Conservation (phyloP, 2,113 vertebrate species). For the Leiothrix lutea region DNA sequence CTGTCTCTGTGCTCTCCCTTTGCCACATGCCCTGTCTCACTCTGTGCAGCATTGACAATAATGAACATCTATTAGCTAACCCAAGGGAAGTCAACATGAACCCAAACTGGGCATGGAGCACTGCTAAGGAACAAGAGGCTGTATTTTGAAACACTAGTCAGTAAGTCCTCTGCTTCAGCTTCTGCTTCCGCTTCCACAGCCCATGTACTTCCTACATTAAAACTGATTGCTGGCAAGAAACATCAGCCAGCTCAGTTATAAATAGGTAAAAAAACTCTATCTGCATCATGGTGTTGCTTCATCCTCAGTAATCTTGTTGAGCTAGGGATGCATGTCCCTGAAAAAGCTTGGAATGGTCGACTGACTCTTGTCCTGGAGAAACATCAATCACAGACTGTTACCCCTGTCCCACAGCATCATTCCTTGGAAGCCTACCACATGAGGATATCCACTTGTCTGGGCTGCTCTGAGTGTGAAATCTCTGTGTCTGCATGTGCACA, state of each 20-base stretch:
- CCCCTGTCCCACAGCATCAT: neutral
- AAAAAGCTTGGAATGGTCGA: neutral
- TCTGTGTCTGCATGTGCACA: neutral
- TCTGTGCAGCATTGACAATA: neutral
- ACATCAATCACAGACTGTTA: neutral
- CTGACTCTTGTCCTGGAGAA: neutral
- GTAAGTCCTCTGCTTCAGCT: neutral
- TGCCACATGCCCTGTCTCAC: accelerated
- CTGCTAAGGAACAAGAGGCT: neutral
- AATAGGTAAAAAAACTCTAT: neutral
- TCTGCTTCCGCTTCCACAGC: neutral
- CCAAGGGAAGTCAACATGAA: neutral
- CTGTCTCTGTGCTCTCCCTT: too few relatives aligned
- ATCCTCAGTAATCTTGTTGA: neutral
- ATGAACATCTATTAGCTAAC: neutral
- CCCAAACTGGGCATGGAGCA: neutral
- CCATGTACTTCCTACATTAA: neutral
- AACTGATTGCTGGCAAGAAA: neutral
- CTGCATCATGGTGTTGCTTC: neutral
- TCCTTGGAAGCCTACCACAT: neutral
- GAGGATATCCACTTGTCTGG: neutral
- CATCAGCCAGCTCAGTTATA: neutral
- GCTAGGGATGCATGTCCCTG: neutral
- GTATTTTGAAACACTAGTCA: neutral
- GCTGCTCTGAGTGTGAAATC: neutral